Base-by-base conservation (phyloP, 2,888 invertebrate species). In the Agrenia bidenticulata region DNA sequence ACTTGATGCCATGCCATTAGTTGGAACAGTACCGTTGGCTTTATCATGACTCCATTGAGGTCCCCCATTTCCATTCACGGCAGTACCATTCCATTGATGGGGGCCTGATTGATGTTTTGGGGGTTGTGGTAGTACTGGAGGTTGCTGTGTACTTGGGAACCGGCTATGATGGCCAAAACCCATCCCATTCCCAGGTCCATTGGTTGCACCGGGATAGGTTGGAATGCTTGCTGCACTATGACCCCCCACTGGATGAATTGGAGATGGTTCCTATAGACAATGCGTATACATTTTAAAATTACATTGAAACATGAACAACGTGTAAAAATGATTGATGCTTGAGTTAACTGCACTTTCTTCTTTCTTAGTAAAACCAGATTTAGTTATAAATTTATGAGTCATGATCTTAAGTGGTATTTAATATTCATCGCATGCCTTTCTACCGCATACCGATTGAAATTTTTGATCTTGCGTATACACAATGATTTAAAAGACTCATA, bases 1-100 rank as follows among this genome's bases (percentile, higher is more conserved):
- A 64, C 73, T 73, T 9, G 71, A 63, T 24, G 61, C 70, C 64
- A 75, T 73, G 2, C 68, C 63, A 69, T 66, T 64, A 45, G 60
- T 64, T 57, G 58, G 54, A 13, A 54, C 53, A 32, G 64, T 70
- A 13, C 66, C 64, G 42, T 58, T 61, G 37, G 62, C 50, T 26
- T 65, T 67, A 11, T 21, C 54, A 45, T 61, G 63, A 39, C 64
- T 72, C 70, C 67, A 71, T 7, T 55, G 55, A 9, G 60, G 58
- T 5, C 69, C 67, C 56, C 67, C 65, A 49, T 68, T 63, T 17
- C 64, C 68, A 39, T 68, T 68, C 21, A 59, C 27, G 15, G 45
- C 27, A 21, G 32, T 15, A 37, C 70, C 70, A 53, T 70, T 70
- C 66, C 67, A 67, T 37, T 67, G 67, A 49, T 70, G 64, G 15